phyloP scores from a whole-genome alignment of 2,888 invertebrate genomes.

The Osmoderma eremita region DNA sequence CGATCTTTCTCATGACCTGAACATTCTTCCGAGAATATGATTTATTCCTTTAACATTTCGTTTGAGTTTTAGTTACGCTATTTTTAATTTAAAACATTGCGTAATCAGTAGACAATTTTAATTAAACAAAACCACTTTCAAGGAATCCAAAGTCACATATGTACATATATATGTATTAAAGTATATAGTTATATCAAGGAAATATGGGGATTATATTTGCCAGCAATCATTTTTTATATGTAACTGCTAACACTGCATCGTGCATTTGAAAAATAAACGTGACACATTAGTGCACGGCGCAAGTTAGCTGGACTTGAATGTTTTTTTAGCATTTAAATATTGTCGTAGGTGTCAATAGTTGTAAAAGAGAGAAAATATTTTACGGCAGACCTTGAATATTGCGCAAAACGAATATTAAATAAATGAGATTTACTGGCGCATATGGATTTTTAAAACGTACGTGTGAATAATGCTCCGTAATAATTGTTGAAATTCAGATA shows the following conservation, averaged over 20 bases:
- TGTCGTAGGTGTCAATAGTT: conserved; percentile 19
- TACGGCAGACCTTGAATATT: conserved; percentile 22
- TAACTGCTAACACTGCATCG: too few relatives aligned
- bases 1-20: not conserved
- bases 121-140: not conserved
- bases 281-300: not conserved
- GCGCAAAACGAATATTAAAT: conserved; percentile 28
- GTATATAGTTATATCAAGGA: not conserved
- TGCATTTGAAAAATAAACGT: conserved; percentile 2
- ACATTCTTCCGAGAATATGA: not conserved
- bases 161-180: not conserved
- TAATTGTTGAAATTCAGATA: too few relatives aligned
- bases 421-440: not conserved
- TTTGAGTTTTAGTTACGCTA: too few relatives aligned
- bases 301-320: not conserved
- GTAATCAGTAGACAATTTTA: not conserved
- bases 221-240: too few relatives aligned
- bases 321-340: conserved; percentile 11
- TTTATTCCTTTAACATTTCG: not conserved
- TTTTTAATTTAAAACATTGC: conserved; percentile 7
- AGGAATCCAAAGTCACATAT: too few relatives aligned
- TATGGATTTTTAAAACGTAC: not conserved
- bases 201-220: too few relatives aligned
- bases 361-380: conserved; percentile 19
- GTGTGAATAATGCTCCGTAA: conserved; percentile 1